Conservation (phyloP, 2,888 invertebrate species). For the Gymnoscelis rufifasciata region DNA sequence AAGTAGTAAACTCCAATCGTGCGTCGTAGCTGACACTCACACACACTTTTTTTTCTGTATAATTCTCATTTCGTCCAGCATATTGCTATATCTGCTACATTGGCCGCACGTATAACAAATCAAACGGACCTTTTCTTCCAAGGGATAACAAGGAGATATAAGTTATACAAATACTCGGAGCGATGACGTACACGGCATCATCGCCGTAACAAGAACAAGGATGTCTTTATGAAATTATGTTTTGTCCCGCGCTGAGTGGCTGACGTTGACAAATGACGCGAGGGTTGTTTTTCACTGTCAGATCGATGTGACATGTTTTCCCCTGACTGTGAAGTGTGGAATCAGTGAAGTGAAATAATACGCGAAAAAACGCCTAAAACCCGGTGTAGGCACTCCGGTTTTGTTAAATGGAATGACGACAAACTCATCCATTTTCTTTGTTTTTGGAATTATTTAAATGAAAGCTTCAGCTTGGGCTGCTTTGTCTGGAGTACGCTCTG, state of each 20-base stretch:
- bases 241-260: conserved; percentile 65
- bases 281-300: conserved; percentile 73
- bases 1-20: too few species aligned
- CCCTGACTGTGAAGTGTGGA: conserved; percentile 61
- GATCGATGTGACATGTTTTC: conserved; percentile 73
- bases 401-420: neutral
- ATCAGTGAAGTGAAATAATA: conserved; percentile 62
- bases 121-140: conserved; percentile 9
- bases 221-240: conserved; percentile 77
- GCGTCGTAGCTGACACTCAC: too few species aligned
- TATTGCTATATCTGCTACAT: too few species aligned
- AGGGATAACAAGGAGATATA: conserved; percentile 18
- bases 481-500: too few species aligned
- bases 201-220: conserved; percentile 63
- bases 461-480: too few species aligned
- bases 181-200: conserved; percentile 43
- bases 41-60: too few species aligned
- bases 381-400: neutral
- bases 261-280: conserved; percentile 75
- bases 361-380: conserved; percentile 37
- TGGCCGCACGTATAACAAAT: neutral
- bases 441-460: neutral
- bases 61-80: too few species aligned
- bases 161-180: conserved; percentile 39
- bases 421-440: neutral